A percentile compares a stretch with the other conserved stretches of the same genome.
These are phyloP conservation scores for Tetramorium bicarinatum DNA, from an alignment of 2,888 invertebrate genomes.

Conservation along the genomic window DNA sequence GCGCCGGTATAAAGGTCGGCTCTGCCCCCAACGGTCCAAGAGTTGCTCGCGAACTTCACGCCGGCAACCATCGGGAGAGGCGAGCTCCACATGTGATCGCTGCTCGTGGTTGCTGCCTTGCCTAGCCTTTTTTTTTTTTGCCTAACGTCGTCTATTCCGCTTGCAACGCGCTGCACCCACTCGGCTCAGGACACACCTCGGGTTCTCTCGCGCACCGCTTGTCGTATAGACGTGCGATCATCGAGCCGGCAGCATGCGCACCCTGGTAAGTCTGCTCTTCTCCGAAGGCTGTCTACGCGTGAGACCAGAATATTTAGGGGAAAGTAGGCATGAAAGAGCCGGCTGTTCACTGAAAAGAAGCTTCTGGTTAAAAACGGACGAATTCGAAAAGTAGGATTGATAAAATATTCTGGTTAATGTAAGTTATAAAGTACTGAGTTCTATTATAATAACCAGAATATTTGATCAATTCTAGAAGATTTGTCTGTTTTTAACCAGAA, in stretches of 20 bases:
- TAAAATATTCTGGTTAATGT: too few species aligned
- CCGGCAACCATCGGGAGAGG: constrained; percentile 80
- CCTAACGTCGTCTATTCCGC: constrained; percentile 10
- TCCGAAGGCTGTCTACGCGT: neutral
- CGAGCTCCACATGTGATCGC: constrained; percentile 75
- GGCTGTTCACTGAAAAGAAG: too few species aligned
- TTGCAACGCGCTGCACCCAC: constrained; percentile 21
- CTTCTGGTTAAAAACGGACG: too few species aligned
- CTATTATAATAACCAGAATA: too few species aligned
- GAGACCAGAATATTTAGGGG: neutral
- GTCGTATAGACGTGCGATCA: constrained; percentile 63
- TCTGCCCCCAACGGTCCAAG: constrained; percentile 83
- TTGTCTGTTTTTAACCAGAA: too few species aligned
- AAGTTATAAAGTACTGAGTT: too few species aligned
- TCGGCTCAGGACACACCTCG: constrained; percentile 12
- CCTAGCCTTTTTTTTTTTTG: constrained; percentile 24
- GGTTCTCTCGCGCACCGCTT: constrained; percentile 58
- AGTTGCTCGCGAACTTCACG: constrained; percentile 85
- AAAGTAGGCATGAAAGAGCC: too few species aligned
- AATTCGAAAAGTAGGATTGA: too few species aligned
- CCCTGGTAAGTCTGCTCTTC: constrained; percentile 75
- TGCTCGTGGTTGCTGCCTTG: constrained; percentile 38
- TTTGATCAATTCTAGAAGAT: too few species aligned
- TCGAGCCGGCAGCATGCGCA: constrained; percentile 75
- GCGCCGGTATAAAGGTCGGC: constrained; percentile 85